Percentiles rank a stretch among this genome's conserved stretches.
Conservation (phyloP, 2,888 invertebrate genomes). For the Cerastoderma edule region DNA sequence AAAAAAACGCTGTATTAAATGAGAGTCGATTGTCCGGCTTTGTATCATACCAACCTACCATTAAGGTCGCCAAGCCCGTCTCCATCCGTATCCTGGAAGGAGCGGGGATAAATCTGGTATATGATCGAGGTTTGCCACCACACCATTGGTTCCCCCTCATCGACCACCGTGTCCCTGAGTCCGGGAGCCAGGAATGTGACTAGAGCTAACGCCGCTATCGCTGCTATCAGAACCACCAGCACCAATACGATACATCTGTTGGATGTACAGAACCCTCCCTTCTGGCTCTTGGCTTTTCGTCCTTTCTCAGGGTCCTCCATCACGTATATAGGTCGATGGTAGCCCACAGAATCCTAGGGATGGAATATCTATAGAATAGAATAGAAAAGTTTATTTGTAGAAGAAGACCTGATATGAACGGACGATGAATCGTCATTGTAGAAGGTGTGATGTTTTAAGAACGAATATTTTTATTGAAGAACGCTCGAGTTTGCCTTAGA, state of each 20-base stretch:
- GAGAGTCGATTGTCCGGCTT: too few relatives aligned
- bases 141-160: conserved; percentile 84
- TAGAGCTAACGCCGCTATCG: conserved; percentile 49
- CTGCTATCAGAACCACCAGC: conserved; percentile 38
- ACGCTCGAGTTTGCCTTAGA: too few relatives aligned
- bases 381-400: background rate
- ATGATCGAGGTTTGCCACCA: conserved; percentile 94
- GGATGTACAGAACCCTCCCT: conserved; percentile 46
- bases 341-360: background rate
- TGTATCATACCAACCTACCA: too few relatives aligned
- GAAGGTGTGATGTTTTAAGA: background rate
- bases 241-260: conserved; percentile 48
- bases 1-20: too few relatives aligned
- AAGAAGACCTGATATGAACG: background rate
- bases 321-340: background rate
- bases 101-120: conserved; percentile 88
- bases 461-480: conserved; percentile 1
- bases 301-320: background rate
- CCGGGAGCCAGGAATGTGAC: conserved; percentile 55
- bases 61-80: conserved; percentile 92
- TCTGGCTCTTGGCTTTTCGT: background rate
- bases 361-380: background rate
- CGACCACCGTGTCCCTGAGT: conserved; percentile 40
- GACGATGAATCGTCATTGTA: background rate
- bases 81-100: conserved; percentile 91